Evolutionary conservation across 1,140 invertebrate species (phyloP), one percentile per base, ranked within the genome.

Genomic region (Orchesella cincta): DNA sequence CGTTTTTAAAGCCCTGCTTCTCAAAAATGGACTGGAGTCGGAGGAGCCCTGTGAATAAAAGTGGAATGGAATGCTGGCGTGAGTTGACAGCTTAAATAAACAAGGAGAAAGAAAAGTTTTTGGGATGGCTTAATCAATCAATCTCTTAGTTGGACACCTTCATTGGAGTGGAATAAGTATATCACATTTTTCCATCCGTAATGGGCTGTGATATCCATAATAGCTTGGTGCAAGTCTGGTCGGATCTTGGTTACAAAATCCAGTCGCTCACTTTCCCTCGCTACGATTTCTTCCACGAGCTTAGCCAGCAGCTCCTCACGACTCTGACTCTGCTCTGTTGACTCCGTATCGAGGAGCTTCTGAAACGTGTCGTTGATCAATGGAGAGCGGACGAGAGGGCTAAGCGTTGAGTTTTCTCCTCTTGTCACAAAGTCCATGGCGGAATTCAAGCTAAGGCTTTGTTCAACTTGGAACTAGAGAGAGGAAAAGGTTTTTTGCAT

Each of bases 21-120:
- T 95, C 93, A 83, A 96, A 95, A 78, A 95, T 93, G 86, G 94
- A 92, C 83, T 97, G 94, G 80, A 95, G 88, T 83, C 94, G 89
- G 73, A 96, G 87, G 71, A 97, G 87, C 82, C 95, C 95, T 97
- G 29, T n/a, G n/a, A 57, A 26, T 23, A n/a, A 23, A 57, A 57
- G 23, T 18, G 54, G 54, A 8, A 26, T 18, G 23, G 23, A 12
- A 57, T 23, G n/a, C n/a, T n/a, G n/a, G n/a, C n/a, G n/a, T n/a
- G n/a, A n/a, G n/a, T n/a, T n/a, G n/a, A n/a, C n/a, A n/a, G n/a
- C n/a, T n/a, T n/a, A n/a, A n/a, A n/a, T n/a, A n/a, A n/a, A n/a
- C n/a, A n/a, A n/a, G n/a, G n/a, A n/a, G n/a, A n/a, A n/a, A n/a
- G n/a, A n/a, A n/a, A 76, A 29, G 77, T 76, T 71, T 20, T 67